Conservation (phyloP, 2,888 invertebrate genomes). For the Tortrix viridana region DNA sequence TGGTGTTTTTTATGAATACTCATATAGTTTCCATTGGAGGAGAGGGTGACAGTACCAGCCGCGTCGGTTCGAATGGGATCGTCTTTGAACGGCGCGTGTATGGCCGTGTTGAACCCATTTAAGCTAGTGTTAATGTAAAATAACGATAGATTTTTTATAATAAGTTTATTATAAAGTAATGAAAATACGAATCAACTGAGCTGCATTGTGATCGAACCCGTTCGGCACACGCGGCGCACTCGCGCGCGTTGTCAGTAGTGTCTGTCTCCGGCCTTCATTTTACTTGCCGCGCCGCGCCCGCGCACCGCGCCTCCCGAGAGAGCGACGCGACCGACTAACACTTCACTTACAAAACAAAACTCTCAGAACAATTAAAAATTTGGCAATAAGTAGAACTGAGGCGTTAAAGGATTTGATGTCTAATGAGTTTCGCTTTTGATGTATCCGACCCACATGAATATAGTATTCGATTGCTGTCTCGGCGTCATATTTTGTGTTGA, state of each 20-base stretch:
- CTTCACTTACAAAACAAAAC: conserved; percentile 37
- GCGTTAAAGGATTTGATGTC: conserved; percentile 42
- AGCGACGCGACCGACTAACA: conserved; percentile 34
- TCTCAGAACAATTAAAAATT: conserved; percentile 51
- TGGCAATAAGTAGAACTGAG: conserved; percentile 59
- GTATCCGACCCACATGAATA: conserved; percentile 4
- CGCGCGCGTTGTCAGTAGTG: conserved; percentile 52
- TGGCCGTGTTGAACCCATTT: conserved; percentile 51
- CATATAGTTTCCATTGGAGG: conserved; percentile 32
- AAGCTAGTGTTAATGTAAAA: conserved; percentile 70
- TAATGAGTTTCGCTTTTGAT: conserved; percentile 28
- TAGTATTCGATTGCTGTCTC: conserved; percentile 37
- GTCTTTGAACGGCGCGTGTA: conserved; percentile 26
- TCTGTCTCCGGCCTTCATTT: conserved; percentile 52
- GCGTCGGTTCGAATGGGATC: conserved; percentile 16
- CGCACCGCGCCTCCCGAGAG: conserved; percentile 58
- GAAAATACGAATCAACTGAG: conserved; percentile 77
- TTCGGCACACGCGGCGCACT: conserved; percentile 50
- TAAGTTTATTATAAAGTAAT: conserved; percentile 74
- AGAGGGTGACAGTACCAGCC: conserved; percentile 16
- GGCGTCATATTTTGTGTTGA: conserved; percentile 18
- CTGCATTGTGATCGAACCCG: conserved; percentile 80
- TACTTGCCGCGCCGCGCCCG: conserved; percentile 48
- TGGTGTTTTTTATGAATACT: conserved; percentile 36
- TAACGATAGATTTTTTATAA: conserved; percentile 76